A percentile compares a stretch with the other conserved stretches of the same genome.
Evolutionary conservation across 1,140 invertebrate species (phyloP).

Genomic region (Odontomachus brunneus): DNA sequence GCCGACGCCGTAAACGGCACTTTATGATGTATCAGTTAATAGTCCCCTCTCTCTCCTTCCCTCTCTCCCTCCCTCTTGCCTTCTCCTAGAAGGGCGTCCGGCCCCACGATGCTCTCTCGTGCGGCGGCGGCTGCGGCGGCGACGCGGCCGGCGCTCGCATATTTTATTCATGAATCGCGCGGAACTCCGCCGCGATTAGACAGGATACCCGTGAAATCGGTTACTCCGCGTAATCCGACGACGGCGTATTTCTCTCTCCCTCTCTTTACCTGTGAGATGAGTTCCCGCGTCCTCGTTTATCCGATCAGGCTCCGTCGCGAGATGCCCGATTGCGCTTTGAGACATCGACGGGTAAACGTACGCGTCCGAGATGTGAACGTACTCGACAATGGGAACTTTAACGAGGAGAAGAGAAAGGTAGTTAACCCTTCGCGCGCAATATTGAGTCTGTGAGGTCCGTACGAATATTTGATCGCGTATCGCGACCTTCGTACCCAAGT

Average conservation of each 20-base stretch:
- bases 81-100: slow-evolving; percentile 65
- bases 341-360: background rate
- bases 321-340: background rate
- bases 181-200: slow-evolving; percentile 68
- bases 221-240: slow-evolving; percentile 68
- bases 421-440: too few species aligned
- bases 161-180: slow-evolving; percentile 75
- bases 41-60: slow-evolving; percentile 39
- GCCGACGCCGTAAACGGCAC: slow-evolving; percentile 71
- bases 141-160: slow-evolving; percentile 63
- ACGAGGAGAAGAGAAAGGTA: too few species aligned
- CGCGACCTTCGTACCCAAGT: too few species aligned
- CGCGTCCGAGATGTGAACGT: background rate
- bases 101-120: slow-evolving; percentile 43
- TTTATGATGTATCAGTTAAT: slow-evolving; percentile 77
- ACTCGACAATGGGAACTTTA: background rate
- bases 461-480: too few species aligned
- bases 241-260: slow-evolving; percentile 58
- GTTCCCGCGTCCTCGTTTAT: slow-evolving; percentile 26
- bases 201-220: slow-evolving; percentile 70
- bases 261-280: slow-evolving; percentile 8
- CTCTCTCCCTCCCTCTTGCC: background rate
- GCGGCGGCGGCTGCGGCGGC: slow-evolving; percentile 52
- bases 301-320: slow-evolving; percentile 39
- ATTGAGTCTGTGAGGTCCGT: too few species aligned